Evolutionary conservation across 92 coral and sea anemone species (phyloP), one percentile per base, ranked within the genome.

Genomic region (Epizoanthus rinbou): DNA sequence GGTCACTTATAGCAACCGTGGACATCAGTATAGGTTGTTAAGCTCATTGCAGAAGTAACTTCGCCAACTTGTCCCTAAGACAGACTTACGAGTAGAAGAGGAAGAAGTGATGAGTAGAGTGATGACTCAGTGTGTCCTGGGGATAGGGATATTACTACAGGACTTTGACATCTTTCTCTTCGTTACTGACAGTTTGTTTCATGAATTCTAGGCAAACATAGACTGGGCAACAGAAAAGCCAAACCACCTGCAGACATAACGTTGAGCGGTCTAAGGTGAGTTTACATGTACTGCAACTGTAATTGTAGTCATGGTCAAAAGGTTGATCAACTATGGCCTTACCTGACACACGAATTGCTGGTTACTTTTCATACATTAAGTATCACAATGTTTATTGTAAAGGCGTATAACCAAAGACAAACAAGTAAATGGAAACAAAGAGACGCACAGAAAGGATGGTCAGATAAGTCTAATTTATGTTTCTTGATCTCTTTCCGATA

Each of bases 231-330:
- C 87, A 92, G 88, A 41, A 94, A 92, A 83, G 97, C 96, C 8
- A 92, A 93, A 68, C 97, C 98, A 3, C 92, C 89, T 80, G 94
- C 98, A 3, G 97, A 94, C 22, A 92, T 94, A 69, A 80, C 91
- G 18, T 71, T 94, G 72, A 92, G 92, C 62, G 98, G 98, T 37
- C 69, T 94, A 25, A 90, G 98, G 98, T 94, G 39, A 73, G 73
- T 82, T 35, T 1, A 22, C 3, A 18, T 79, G 22, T 21, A 53
- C 80, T 53, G 8, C 6, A 54, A 54, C 2, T 31, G 81, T 59
- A 5, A 13, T 59, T 17, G 45, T 8, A 8, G 18, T 63, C 68
- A 63, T 28, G 31, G 31, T 28, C 31, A 28, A 28, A 28, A 5
- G 69, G 69, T n/a, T n/a, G n/a, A n/a, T 63, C 13, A 63, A 19